Evolutionary conservation across 2,113 vertebrate genomes (phyloP), one percentile per base, ranked within the genome.

Genomic region (Quiscalus mexicanus): DNA sequence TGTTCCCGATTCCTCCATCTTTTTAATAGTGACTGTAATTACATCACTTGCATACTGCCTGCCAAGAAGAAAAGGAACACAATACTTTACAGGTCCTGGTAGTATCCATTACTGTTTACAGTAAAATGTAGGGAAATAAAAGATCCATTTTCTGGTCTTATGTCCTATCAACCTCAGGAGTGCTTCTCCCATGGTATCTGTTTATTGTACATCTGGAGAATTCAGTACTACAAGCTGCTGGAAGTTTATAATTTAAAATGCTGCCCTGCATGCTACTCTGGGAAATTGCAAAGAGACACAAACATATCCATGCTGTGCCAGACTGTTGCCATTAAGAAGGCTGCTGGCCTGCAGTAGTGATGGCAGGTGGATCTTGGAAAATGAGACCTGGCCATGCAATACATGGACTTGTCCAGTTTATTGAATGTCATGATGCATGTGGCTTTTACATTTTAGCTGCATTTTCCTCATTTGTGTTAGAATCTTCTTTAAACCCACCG

Each of bases 1-100:
- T 35, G 97, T 98, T 74, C 98, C 98, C 0, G 84, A 95, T 23
- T 95, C 78, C 83, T 97, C 78, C 73, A 99, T 56, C 58, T 98
- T 98, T 31, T 90, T 71, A 85, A 98, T 75, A 37, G 98, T 96
- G 5, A 86, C 35, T 76, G 70, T 58, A 68, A 99, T 97, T 79
- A 98, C 80, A 11, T 98, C 81, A 30, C 91, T 97, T 47, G 98
- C 95, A 95, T 98, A 98, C 45, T 98, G 97, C 96, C 99, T 99
- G 89, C 50, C 81, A 84, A 42, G 28, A 80, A 77, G 73, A 87
- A 95, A 84, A 84, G 44, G 12, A 87, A 90, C 44, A 96, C 27
- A 73, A 18, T 73, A 60, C 18, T 74, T 65, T 63, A 81, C 12
- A 81, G 64, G 25, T 65, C 28, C 50, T 74, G 41, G 23, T 73